phyloP scores from a whole-genome alignment of 2,888 invertebrate species.

The Drosophila quinaria region DNA sequence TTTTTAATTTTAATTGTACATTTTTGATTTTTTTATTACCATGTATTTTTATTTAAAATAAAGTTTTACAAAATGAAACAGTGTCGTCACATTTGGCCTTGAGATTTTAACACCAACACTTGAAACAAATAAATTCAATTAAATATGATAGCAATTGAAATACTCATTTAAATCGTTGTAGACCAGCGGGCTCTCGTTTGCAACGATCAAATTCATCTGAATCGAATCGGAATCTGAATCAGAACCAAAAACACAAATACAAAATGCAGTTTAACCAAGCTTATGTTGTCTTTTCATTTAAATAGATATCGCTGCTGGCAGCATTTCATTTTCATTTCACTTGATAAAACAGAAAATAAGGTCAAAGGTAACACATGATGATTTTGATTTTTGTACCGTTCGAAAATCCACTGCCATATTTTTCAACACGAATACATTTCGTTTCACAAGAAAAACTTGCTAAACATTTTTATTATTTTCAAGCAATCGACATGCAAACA shows the following conservation, averaged over 20 bases:
- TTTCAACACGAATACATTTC: conserved; percentile 47
- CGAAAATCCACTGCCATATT: conserved; percentile 71
- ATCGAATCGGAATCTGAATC: conserved; percentile 24
- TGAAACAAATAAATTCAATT: conserved; percentile 5
- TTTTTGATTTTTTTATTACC: conserved; percentile 77
- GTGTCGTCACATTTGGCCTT: conserved; percentile 53
- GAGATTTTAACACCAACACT: conserved; percentile 24
- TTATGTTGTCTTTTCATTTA: conserved; percentile 53
- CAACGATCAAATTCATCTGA: conserved; percentile 44
- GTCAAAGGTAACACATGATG: conserved; percentile 41
- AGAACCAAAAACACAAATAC: conserved; percentile 8
- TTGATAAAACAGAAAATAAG: conserved; percentile 23
- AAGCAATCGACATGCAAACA: conserved; percentile 27
- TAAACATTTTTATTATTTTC: conserved; percentile 34
- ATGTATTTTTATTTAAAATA: conserved; percentile 79
- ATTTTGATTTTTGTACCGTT: conserved; percentile 66
- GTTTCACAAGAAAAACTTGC: conserved; percentile 19
- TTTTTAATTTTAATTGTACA: conserved; percentile 77
- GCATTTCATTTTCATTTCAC: conserved; percentile 55
- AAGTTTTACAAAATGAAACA: conserved; percentile 74
- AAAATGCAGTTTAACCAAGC: conserved; percentile 18
- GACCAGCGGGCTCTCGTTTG: conserved; percentile 71
- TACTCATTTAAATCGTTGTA: conserved; percentile 43
- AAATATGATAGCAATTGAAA: conserved; percentile 14
- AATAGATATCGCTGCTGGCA: conserved; percentile 69